phyloP scores from a whole-genome alignment of 2,888 invertebrate species.

The Altica lythri region DNA sequence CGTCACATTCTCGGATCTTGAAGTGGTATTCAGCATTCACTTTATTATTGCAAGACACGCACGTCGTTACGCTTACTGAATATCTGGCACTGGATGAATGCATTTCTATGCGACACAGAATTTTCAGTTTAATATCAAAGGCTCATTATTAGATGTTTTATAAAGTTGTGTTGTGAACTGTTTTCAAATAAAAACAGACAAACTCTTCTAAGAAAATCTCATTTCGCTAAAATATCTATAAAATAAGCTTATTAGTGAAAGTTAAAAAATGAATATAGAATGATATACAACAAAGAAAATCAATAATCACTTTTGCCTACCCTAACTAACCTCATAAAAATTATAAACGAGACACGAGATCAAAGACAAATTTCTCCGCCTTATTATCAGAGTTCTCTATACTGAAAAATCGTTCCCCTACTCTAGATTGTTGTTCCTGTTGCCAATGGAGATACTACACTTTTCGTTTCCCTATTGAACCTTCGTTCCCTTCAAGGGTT shows the following conservation, averaged over 20 bases:
- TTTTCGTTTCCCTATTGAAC: slow-evolving; percentile 7
- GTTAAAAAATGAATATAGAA: too few species aligned
- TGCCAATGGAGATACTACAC: slow-evolving; percentile 17
- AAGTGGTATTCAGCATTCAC: slow-evolving; percentile 16
- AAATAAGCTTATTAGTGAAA: too few species aligned
- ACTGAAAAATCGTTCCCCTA: slow-evolving; percentile 10
- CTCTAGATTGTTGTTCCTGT: slow-evolving; percentile 14
- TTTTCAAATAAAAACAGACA: too few species aligned
- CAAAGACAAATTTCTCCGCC: slow-evolving; percentile 1
- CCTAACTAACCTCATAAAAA: slow-evolving; percentile 8
- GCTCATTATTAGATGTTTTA: too few species aligned
- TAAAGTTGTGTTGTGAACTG: too few species aligned
- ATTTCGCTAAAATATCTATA: too few species aligned
- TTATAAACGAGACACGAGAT: slow-evolving; percentile 3
- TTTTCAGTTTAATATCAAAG: too few species aligned
- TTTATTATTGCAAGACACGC: slow-evolving; percentile 24
- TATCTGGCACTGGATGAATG: too few species aligned
- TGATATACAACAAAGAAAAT: not conserved
- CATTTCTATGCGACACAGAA: too few species aligned
- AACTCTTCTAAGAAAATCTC: too few species aligned
- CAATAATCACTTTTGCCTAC: slow-evolving; percentile 3
- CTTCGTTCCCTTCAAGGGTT: too few species aligned
- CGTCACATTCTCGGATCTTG: slow-evolving; percentile 15
- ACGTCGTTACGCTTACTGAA: too few species aligned
- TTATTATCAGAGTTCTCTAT: slow-evolving; percentile 1